Evolutionary conservation across 2,113 vertebrate species (phyloP).

Genomic region (Apaloderma vittatum): DNA sequence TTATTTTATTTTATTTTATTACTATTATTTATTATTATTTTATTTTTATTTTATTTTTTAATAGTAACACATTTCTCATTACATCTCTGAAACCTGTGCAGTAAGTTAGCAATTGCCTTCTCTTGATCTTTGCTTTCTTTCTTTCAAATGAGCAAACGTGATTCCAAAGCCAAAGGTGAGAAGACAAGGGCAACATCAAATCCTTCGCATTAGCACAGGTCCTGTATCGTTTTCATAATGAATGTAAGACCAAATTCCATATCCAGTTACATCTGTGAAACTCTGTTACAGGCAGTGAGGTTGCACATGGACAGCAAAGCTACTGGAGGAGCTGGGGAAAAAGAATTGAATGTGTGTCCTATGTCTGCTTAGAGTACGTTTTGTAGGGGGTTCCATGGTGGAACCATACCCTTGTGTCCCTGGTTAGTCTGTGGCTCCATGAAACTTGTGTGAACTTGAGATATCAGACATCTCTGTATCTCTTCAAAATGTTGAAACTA

Average conservation of each 20-base stretch:
- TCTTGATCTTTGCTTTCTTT: background rate
- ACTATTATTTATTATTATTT: background rate
- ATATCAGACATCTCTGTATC: background rate
- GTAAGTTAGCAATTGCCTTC: background rate
- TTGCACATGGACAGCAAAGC: background rate
- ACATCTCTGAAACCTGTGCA: background rate
- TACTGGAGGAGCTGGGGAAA: background rate
- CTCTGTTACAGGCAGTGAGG: background rate
- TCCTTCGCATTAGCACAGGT: background rate
- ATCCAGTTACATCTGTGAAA: accelerated
- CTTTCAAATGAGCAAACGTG: background rate
- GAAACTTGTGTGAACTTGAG: background rate
- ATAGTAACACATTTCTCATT: background rate
- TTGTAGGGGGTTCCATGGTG: background rate
- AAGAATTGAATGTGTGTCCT: accelerated
- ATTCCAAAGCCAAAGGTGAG: background rate
- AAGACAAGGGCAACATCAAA: background rate
- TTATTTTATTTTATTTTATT: too few species aligned
- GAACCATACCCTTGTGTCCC: background rate
- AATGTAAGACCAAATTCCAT: background rate
- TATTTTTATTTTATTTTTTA: background rate
- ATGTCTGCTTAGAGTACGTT: background rate
- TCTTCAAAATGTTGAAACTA: background rate
- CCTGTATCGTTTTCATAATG: background rate
- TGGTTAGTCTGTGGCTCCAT: background rate